Percentiles rank a stretch among this genome's conserved stretches.
These are phyloP conservation scores for Tetranychus truncatus DNA, from an alignment of 2,888 invertebrate genomes.

Conservation along the genomic window DNA sequence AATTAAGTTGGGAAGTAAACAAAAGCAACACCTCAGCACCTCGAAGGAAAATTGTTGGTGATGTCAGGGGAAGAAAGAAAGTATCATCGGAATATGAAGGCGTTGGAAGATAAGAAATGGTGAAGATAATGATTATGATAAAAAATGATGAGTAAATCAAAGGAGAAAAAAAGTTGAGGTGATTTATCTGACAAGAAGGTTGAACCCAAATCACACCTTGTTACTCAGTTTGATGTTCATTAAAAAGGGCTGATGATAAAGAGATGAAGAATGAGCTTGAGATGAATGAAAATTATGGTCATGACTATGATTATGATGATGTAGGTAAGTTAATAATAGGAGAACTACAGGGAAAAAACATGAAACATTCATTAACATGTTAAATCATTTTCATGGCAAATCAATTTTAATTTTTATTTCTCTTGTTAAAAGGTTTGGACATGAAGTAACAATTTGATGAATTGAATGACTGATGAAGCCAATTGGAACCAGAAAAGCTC, in stretches of 20 bases:
- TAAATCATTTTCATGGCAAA: neutral
- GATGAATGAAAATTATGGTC: no score
- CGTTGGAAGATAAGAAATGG: neutral
- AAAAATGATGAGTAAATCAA: slow-evolving; percentile 1
- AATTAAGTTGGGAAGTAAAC: neutral
- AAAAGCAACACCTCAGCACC: neutral
- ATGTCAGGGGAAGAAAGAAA: neutral
- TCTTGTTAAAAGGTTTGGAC: neutral
- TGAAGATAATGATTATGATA: neutral
- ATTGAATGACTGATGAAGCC: neutral
- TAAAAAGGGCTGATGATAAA: neutral
- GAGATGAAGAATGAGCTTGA: no score
- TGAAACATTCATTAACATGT: neutral
- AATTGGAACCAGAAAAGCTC: neutral
- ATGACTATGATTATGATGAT: neutral
- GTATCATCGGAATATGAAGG: neutral
- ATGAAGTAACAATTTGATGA: no score
- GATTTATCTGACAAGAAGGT: neutral
- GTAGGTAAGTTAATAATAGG: neutral
- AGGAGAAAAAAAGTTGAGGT: neutral
- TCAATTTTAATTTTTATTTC: neutral
- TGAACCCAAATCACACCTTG: neutral
- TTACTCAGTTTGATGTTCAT: neutral
- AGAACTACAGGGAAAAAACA: neutral
- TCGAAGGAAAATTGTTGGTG: neutral